Base-by-base conservation (phyloP, 2,113 vertebrate genomes). In the Chelonoidis abingdonii region DNA sequence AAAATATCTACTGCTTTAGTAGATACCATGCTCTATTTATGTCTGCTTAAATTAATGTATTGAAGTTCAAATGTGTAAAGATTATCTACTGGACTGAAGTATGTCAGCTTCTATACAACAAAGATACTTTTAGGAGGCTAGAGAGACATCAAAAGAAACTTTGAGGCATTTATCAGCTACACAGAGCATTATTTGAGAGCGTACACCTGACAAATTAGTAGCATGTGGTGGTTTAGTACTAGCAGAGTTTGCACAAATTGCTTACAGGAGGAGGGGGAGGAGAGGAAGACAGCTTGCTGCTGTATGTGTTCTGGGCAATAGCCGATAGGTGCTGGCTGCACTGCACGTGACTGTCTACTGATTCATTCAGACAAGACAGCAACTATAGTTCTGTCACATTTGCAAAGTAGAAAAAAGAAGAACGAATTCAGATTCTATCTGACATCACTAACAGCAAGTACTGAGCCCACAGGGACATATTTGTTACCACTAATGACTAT, bases 401-500 rank as follows among this genome's bases (percentile, higher is more conserved):
- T 93, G 88, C 57, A 96, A 95, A 35, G 90, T 62, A 75, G 57
- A 25, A 38, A 50, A 29, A 17, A 59, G 31, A 41, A 38, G 54
- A 59, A 50, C 5, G 8, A 49, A 90, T 52, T 94, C 4, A 1
- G 31, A 89, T 88, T 84, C 31, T 17, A 65, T 80, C 72, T 93
- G 93, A 83, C 93, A 69, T 41, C 0, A 90, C 83, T 85, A 14
- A 25, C 44, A 25, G 90, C 87, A 96, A 95, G 87, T 16, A 88
- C 47, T 62, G 47, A 35, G 89, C 87, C 50, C 83, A 54, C n/a
- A 57, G 24, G 27, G 47, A 44, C 44, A 47, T 4, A 2, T 5
- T 75, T 87, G 83, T 87, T 91, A 97, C 88, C 75, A 88, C 81
- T 87, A 87, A 57, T 69, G 92, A 93, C 92, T 24, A 6, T 90